Percentiles rank a stretch among this genome's conserved stretches.
Conservation (phyloP, 2,797 vertebrate genomes). For the Cryptoblepharus egeriae region DNA sequence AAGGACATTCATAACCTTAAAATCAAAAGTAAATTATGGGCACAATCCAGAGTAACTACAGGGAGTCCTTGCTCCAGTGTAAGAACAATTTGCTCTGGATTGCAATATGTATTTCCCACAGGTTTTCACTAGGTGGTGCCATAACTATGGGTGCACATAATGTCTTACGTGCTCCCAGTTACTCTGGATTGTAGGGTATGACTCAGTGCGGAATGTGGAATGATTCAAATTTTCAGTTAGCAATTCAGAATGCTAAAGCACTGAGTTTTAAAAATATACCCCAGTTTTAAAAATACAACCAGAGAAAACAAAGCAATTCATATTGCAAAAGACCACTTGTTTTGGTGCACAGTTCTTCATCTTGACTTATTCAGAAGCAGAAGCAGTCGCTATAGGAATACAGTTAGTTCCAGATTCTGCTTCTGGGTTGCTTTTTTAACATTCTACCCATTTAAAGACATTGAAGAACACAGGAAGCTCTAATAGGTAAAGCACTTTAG, state of each 20-base stretch:
- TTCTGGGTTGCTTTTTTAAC: neutral
- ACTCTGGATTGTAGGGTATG: too few relatives aligned
- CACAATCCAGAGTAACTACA: too few relatives aligned
- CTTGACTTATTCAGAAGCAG: neutral
- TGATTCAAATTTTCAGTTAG: neutral
- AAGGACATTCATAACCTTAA: neutral
- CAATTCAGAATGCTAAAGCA: neutral
- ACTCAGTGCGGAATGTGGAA: too few relatives aligned
- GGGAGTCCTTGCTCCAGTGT: too few relatives aligned
- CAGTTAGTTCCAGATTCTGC: neutral
- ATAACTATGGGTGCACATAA: too few relatives aligned
- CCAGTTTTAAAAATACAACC: neutral
- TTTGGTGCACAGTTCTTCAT: too few relatives aligned
- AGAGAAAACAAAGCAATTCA: neutral
- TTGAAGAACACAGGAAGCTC: neutral
- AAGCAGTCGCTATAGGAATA: neutral
- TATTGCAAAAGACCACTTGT: neutral
- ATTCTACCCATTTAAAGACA: neutral
- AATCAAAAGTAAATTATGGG: neutral
- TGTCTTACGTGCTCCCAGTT: too few relatives aligned
- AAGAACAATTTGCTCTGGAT: too few relatives aligned
- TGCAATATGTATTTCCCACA: too few relatives aligned
- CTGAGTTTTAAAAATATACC: too few relatives aligned
- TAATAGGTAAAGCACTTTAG: neutral
- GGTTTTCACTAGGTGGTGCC: too few relatives aligned